Percentiles rank a stretch among this genome's conserved stretches.
Evolutionary conservation across 2,797 vertebrate genomes (phyloP).

Genomic region (Macropus fuliginosus): DNA sequence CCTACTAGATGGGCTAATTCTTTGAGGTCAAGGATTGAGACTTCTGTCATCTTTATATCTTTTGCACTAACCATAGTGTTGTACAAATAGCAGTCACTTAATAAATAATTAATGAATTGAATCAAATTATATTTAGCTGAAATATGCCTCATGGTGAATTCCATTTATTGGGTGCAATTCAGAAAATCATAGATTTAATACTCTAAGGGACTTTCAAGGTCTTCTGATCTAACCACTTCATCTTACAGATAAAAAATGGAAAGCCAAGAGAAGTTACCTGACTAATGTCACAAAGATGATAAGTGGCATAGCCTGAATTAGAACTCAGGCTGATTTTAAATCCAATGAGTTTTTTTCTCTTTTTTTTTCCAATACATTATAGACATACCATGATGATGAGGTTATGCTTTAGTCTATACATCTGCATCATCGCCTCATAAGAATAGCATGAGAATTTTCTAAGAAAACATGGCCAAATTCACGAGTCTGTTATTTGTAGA

Average conservation of each 20-base stretch:
- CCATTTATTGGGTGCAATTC: neutral
- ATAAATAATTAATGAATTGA: neutral
- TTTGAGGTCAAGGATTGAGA: neutral
- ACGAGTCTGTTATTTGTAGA: neutral
- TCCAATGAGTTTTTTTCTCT: neutral
- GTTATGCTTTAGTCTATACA: neutral
- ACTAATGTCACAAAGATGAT: neutral
- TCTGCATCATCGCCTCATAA: neutral
- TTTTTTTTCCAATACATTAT: too few relatives aligned
- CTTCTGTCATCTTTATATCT: neutral
- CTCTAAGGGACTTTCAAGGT: neutral
- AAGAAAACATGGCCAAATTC: neutral
- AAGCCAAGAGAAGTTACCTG: neutral
- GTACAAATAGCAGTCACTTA: neutral
- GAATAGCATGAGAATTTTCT: neutral
- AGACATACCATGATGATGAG: neutral
- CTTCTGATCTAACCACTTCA: neutral
- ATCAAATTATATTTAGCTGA: neutral
- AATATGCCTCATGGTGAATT: neutral
- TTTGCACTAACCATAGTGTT: neutral
- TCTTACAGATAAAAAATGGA: neutral
- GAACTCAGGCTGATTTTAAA: neutral
- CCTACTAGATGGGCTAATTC: neutral
- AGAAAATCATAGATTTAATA: neutral
- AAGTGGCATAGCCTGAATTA: neutral